Evolutionary conservation across 2,797 vertebrate genomes (phyloP).

Genomic region (Miichthys miiuy): DNA sequence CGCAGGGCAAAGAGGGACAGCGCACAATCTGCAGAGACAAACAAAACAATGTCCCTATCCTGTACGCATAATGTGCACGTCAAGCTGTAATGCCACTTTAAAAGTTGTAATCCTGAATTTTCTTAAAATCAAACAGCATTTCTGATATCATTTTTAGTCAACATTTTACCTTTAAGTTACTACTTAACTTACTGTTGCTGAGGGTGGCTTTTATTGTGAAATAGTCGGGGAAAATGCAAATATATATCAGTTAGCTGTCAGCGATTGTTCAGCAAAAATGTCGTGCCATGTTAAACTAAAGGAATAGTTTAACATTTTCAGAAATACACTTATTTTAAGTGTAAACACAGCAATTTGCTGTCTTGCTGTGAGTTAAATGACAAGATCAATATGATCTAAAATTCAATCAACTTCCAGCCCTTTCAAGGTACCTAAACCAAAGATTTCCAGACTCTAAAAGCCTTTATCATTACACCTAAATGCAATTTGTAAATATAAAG

Average conservation of each 20-base stretch:
- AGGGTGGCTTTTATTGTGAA: not conserved
- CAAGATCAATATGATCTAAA: too few relatives aligned
- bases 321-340: too few relatives aligned
- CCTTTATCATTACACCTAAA: too few relatives aligned
- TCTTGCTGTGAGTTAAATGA: too few relatives aligned
- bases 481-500: too few relatives aligned
- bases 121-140: not conserved
- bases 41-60: not conserved
- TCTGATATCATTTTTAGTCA: not conserved
- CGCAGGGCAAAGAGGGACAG: constrained; percentile 94
- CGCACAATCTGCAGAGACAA: constrained; percentile 89
- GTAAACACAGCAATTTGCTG: too few relatives aligned
- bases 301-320: too few relatives aligned
- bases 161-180: not conserved
- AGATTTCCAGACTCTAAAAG: too few relatives aligned
- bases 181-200: not conserved
- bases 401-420: too few relatives aligned
- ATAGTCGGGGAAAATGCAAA: not conserved
- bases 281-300: too few relatives aligned
- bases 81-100: not conserved
- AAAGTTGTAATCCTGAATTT: not conserved
- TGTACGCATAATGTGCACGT: not conserved
- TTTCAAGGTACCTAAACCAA: too few relatives aligned
- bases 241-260: not conserved
- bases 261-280: not conserved